Evolutionary conservation across 1,140 invertebrate species (phyloP).

Genomic region (Neodiprion pinetum): DNA sequence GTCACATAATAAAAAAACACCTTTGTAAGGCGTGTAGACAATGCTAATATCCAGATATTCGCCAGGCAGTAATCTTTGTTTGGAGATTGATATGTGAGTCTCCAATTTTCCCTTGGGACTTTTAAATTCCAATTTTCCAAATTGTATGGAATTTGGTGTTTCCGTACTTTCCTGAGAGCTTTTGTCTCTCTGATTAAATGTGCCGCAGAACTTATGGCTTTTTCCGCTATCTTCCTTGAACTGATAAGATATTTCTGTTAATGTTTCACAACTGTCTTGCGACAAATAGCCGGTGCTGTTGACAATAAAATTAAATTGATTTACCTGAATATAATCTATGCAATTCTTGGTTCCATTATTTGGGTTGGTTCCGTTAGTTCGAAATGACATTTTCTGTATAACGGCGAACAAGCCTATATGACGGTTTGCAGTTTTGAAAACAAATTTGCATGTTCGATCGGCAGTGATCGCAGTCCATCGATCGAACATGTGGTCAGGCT

Average conservation of each 20-base stretch:
- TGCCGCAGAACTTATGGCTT: conserved; percentile 42
- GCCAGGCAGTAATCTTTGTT: conserved; percentile 27
- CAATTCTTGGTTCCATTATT: conserved; percentile 23
- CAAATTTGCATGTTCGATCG: conserved; percentile 42
- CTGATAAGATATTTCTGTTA: conserved; percentile 31
- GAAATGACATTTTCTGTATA: conserved; percentile 47
- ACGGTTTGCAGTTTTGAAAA: conserved; percentile 33
- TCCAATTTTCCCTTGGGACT: conserved; percentile 17
- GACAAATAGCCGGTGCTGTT: neutral
- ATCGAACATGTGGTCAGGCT: conserved; percentile 37
- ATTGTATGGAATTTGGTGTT: conserved; percentile 4
- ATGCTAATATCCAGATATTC: conserved; percentile 43
- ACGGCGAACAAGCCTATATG: conserved; percentile 45
- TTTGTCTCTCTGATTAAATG: conserved; percentile 27
- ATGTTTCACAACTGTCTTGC: neutral
- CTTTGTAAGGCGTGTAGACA: conserved; percentile 47
- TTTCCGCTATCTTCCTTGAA: conserved; percentile 39
- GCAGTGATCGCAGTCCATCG: conserved; percentile 26
- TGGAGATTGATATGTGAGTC: conserved; percentile 51
- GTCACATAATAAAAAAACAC: conserved; percentile 21
- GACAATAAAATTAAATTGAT: conserved; percentile 1
- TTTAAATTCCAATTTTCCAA: neutral
- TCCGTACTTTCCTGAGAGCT: conserved; percentile 18
- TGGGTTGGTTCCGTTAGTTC: conserved; percentile 30
- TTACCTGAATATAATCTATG: conserved; percentile 49